A percentile compares a stretch with the other conserved stretches of the same genome.
Conservation (phyloP, 2,888 invertebrate species). For the Encarsia formosa region DNA sequence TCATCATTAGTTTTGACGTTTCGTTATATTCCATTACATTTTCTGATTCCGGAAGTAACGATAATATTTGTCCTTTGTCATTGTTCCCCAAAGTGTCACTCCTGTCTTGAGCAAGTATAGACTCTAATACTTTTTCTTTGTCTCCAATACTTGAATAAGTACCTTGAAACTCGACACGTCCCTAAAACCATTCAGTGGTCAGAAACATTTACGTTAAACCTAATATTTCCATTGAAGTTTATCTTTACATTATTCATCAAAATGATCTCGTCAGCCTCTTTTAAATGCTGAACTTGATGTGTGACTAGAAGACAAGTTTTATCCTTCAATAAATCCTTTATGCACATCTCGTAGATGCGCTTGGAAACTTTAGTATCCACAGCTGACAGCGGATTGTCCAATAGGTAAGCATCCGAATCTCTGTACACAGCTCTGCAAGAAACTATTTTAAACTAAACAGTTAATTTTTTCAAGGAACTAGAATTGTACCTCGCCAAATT, state of each 20-base stretch:
- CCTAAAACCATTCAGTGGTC: too few relatives aligned
- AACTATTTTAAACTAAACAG: neutral
- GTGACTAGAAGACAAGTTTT: constrained; percentile 75
- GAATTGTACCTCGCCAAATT: constrained; percentile 59
- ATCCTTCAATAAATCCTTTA: constrained; percentile 60
- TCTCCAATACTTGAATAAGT: too few relatives aligned
- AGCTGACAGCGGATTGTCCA: constrained; percentile 77
- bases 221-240: too few relatives aligned
- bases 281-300: constrained; percentile 76
- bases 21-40: too few relatives aligned
- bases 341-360: constrained; percentile 71
- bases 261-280: constrained; percentile 62
- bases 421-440: constrained; percentile 65
- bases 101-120: too few relatives aligned
- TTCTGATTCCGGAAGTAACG: too few relatives aligned
- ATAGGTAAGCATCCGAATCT: constrained; percentile 69
- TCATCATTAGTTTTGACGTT: too few relatives aligned
- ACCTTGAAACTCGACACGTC: constrained; percentile 60
- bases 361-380: constrained; percentile 73
- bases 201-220: too few relatives aligned
- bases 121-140: too few relatives aligned
- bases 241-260: constrained; percentile 62
- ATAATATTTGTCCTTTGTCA: too few relatives aligned
- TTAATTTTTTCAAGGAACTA: too few relatives aligned
- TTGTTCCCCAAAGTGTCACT: too few relatives aligned